Evolutionary conservation across 2,888 invertebrate species (phyloP).

Genomic region (Rhagophthalmus giganteus): DNA sequence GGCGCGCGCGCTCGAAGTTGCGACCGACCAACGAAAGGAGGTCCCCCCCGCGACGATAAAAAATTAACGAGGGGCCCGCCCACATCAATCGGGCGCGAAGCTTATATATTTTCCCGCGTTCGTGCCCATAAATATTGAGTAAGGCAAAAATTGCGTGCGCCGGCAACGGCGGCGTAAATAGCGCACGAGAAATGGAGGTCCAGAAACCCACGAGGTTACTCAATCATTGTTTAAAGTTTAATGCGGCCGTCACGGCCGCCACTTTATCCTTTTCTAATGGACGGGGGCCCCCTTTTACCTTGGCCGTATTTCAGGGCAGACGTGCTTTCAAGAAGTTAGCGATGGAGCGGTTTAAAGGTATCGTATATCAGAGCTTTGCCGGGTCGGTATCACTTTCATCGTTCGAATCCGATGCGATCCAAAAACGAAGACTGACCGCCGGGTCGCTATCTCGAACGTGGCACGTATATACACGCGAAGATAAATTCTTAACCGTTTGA

Average conservation of each 20-base stretch:
- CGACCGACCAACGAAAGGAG: no score
- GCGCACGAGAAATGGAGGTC: constrained; percentile 13
- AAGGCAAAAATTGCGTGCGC: background rate
- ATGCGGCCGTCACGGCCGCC: constrained; percentile 15
- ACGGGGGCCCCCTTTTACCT: constrained; percentile 8
- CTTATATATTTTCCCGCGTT: no score
- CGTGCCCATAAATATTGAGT: no score
- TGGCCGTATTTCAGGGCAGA: constrained; percentile 15
- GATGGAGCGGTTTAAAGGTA: constrained; percentile 13
- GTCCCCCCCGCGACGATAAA: no score
- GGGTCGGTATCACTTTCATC: constrained; percentile 11
- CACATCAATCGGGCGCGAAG: no score
- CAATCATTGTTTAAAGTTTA: constrained; percentile 28
- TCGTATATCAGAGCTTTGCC: constrained; percentile 18
- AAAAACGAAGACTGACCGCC: no score
- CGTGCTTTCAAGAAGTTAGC: constrained; percentile 23
- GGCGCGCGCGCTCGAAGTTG: no score
- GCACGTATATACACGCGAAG: no score
- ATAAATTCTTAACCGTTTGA: no score
- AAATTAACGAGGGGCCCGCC: no score
- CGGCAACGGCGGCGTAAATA: constrained; percentile 2
- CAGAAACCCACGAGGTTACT: constrained; percentile 19
- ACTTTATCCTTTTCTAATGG: constrained; percentile 22
- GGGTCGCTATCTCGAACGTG: no score
- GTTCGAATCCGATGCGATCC: no score